A percentile compares a stretch with the other conserved stretches of the same genome.
Conservation (phyloP, 2,113 vertebrate species). For the Gambusia affinis region DNA sequence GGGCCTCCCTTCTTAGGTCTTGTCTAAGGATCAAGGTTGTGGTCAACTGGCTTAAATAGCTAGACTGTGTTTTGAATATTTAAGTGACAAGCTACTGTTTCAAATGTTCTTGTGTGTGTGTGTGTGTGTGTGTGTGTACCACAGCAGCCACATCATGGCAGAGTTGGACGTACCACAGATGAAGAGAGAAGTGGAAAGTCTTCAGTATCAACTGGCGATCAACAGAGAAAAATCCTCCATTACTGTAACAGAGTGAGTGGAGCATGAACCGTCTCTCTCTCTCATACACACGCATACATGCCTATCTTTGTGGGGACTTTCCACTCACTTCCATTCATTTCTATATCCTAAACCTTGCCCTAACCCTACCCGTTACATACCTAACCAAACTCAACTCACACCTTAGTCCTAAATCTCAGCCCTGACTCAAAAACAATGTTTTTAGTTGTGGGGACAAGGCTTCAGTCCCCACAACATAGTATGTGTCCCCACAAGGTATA, state of each 20-base stretch:
- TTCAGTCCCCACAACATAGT: too few relatives aligned
- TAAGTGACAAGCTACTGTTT: not conserved
- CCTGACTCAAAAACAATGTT: too few relatives aligned
- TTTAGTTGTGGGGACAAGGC: too few relatives aligned
- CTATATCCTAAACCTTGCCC: too few relatives aligned
- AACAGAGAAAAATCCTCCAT: slow-evolving; percentile 94
- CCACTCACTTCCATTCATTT: too few relatives aligned
- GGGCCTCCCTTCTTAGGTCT: too few relatives aligned
- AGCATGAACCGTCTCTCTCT: slow-evolving; percentile 64
- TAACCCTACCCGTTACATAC: too few relatives aligned
- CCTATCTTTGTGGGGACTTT: too few relatives aligned
- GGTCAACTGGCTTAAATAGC: not conserved
- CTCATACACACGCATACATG: not conserved
- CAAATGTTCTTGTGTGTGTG: not conserved
- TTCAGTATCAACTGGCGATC: slow-evolving; percentile 95
- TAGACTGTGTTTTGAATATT: not conserved
- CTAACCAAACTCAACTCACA: too few relatives aligned
- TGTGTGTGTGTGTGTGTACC: slow-evolving; percentile 1
- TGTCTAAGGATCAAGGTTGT: not conserved
- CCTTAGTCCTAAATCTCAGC: too few relatives aligned
- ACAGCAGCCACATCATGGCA: slow-evolving; percentile 83
- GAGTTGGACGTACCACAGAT: slow-evolving; percentile 93
- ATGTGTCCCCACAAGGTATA: too few relatives aligned
- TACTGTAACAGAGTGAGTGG: slow-evolving; percentile 93
- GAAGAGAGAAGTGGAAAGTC: slow-evolving; percentile 95